Base-by-base conservation (phyloP, 1,140 invertebrate species). In the Octopus bimaculoides region DNA sequence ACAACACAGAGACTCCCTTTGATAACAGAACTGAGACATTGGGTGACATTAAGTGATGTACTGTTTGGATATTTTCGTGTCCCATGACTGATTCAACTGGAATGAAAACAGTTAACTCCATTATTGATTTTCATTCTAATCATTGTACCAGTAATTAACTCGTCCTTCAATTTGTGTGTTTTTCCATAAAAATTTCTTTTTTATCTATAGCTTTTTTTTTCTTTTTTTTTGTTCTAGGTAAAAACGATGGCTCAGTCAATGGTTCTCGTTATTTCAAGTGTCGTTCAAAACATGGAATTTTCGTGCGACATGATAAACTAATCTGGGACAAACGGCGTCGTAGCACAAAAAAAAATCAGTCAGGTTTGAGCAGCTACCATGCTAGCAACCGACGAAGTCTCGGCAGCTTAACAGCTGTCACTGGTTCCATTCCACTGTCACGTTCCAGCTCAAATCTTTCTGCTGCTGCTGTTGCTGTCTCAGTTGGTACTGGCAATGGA, bases 171-270 rank as follows among this genome's bases (percentile, higher is more conserved):
- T 41, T 41, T 41, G 26, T 41, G 26, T 41, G 26, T 41, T 41
- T 41, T 41, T 41, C 26, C 3, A 41, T 41, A 41, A 41, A 41
- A 41, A 41, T 41, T 41, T 41, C 26, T 41, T 41, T 41, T 41
- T 41, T 41, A 1, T 41, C 26, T 41, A 41, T 41, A 41, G 26
- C 26, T 41, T 41, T 41, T 41, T 41, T 41, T 41, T 17, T 71
- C 14, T 71, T 80, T 69, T 73, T 54, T 77, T 73, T 80, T 12
- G 81, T 88, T 91, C 1, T 88, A 96, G 95, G 96, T 80, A 97
- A 97, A 91, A 97, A 98, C 91, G 96, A 98, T 91, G 97, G 97
- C 54, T 94, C 94, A 78, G 96, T 98, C 10, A 95, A 96, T 89
- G 95, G 95, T 53, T 93, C 95, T 54, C 93, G 93, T 79, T 98